Evolutionary conservation across 2,113 vertebrate species (phyloP).

Genomic region (Mirza zaza): DNA sequence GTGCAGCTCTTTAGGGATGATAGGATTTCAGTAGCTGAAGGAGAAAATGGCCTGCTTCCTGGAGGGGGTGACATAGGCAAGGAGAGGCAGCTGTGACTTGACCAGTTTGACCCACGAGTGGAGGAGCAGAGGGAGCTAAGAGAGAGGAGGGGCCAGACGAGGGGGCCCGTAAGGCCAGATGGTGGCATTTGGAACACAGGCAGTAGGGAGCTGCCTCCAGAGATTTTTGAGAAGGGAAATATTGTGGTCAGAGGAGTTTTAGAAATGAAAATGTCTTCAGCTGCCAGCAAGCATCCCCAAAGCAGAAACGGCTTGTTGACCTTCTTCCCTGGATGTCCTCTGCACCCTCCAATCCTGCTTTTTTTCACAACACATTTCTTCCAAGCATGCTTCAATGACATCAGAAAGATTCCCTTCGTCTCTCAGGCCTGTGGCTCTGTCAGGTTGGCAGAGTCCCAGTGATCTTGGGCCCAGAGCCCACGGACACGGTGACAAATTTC

Average conservation of each 20-base stretch:
- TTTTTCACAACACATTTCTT: not conserved
- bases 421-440: not conserved
- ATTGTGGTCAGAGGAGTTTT: not conserved
- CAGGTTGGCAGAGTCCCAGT: not conserved
- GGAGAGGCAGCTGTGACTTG: slow-evolving; percentile 37
- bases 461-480: not conserved
- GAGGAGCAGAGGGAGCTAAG: not conserved
- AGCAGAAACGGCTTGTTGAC: not conserved
- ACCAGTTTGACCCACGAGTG: not conserved
- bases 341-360: not conserved
- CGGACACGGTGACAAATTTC: not conserved
- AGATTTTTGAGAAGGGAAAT: not conserved
- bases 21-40: slow-evolving; percentile 4
- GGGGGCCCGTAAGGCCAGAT: not conserved
- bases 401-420: not conserved
- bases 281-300: not conserved
- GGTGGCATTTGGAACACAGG: not conserved
- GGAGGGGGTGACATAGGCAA: not conserved
- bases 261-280: not conserved
- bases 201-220: not conserved
- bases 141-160: not conserved
- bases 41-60: not conserved
- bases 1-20: not conserved
- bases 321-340: not conserved
- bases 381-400: not conserved